A percentile compares a stretch with the other conserved stretches of the same genome.
Evolutionary conservation across 64 coral and sea anemone genomes (phyloP).

Genomic region (Acropora tenuis): DNA sequence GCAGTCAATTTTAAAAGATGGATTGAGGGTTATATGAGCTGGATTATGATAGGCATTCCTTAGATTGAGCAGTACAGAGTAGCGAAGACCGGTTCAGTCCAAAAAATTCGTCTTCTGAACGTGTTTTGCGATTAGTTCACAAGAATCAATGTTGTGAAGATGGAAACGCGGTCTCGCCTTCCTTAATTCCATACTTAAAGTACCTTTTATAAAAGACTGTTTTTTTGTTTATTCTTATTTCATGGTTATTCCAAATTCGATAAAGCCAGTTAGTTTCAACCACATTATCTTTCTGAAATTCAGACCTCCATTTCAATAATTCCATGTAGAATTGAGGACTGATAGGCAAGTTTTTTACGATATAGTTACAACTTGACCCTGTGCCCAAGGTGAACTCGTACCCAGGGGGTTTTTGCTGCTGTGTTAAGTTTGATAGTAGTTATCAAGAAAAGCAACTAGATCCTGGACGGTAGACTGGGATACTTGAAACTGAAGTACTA

Average conservation of each 20-base stretch:
- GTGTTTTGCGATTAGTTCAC: not conserved
- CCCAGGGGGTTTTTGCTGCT: too few relatives aligned
- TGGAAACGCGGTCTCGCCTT: not conserved
- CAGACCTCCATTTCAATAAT: not conserved
- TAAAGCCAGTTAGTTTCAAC: not conserved
- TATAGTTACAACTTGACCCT: not conserved
- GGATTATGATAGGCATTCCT: not conserved
- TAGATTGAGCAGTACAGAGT: not conserved
- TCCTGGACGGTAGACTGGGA: too few relatives aligned
- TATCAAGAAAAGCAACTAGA: too few relatives aligned
- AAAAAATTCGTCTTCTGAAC: not conserved
- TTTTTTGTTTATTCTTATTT: not conserved
- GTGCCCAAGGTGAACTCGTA: too few relatives aligned
- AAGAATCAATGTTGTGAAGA: not conserved
- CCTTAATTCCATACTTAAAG: not conserved
- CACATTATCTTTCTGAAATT: slow-evolving; percentile 1
- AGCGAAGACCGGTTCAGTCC: slow-evolving; percentile 10
- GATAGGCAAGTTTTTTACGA: not conserved
- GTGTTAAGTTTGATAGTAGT: too few relatives aligned
- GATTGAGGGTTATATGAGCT: not conserved
- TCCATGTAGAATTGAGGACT: not conserved
- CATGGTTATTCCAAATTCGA: not conserved
- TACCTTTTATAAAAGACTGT: not conserved
- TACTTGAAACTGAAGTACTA: too few relatives aligned
- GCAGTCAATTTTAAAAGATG: not conserved